Percentiles rank a stretch among this genome's conserved stretches.
Evolutionary conservation across 2,113 vertebrate genomes (phyloP).

Genomic region (Amphiprion ocellaris): DNA sequence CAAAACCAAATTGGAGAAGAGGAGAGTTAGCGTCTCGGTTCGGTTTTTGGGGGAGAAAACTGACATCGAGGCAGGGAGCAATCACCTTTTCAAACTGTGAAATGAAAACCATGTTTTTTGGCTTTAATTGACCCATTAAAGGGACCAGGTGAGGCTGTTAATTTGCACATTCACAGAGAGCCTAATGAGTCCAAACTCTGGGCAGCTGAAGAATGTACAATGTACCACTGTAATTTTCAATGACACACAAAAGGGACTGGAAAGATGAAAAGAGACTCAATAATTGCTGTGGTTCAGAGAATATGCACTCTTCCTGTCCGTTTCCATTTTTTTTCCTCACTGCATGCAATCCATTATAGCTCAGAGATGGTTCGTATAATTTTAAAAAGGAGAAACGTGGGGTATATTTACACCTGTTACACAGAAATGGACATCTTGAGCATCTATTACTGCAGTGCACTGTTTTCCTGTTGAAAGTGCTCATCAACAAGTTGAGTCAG

Average conservation of each 20-base stretch:
- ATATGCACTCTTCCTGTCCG: background rate
- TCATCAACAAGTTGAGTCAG: no score
- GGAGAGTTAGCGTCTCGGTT: conserved; percentile 6
- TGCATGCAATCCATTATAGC: background rate
- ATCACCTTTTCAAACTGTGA: conserved; percentile 8
- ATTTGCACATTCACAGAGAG: conserved; percentile 27
- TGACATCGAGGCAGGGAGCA: background rate
- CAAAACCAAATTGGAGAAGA: conserved; percentile 27
- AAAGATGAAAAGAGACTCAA: conserved; percentile 4
- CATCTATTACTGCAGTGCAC: no score
- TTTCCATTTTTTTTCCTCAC: background rate
- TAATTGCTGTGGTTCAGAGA: conserved; percentile 18
- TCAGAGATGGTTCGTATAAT: background rate
- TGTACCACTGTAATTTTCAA: conserved; percentile 9
- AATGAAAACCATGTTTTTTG: background rate
- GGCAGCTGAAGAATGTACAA: conserved; percentile 27
- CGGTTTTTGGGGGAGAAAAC: background rate
- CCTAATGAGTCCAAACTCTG: conserved; percentile 33
- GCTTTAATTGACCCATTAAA: conserved; percentile 34
- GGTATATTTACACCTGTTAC: background rate
- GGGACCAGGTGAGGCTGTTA: conserved; percentile 4
- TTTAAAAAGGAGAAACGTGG: background rate
- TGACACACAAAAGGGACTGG: background rate
- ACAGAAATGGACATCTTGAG: background rate
- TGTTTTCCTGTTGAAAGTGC: no score